phyloP scores from a whole-genome alignment of 1,140 invertebrate genomes.

The Triops cancriformis region DNA sequence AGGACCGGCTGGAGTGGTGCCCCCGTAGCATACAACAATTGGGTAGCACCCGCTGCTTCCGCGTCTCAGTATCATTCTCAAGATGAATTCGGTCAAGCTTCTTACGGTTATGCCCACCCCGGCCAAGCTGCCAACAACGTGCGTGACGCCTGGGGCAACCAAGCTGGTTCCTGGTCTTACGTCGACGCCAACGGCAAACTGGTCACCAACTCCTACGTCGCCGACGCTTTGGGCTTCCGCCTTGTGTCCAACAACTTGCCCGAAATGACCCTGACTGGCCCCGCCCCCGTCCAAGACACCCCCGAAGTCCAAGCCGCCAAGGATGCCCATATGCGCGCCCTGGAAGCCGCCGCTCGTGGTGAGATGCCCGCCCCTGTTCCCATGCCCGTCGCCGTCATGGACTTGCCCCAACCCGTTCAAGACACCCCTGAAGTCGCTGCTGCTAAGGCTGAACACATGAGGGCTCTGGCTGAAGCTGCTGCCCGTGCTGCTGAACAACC shows the following conservation, averaged over 20 bases:
- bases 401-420: slow-evolving; percentile 15
- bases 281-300: slow-evolving; percentile 17
- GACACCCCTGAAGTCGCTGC: slow-evolving; percentile 3
- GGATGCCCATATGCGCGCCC: background rate
- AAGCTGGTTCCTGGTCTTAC: slow-evolving; percentile 40
- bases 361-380: background rate
- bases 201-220: slow-evolving; percentile 38
- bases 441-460: slow-evolving; percentile 24
- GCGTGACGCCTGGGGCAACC: slow-evolving; percentile 36
- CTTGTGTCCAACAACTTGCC: slow-evolving; percentile 33
- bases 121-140: slow-evolving; percentile 32
- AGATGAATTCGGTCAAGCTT: slow-evolving; percentile 32
- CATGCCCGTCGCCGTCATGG: background rate
- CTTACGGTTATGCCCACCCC: slow-evolving; percentile 33
- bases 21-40: slow-evolving; percentile 19
- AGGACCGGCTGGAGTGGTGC: background rate
- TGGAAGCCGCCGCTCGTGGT: slow-evolving; percentile 12
- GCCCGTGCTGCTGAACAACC: slow-evolving; percentile 5
- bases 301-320: slow-evolving; percentile 18
- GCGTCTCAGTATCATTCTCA: slow-evolving; percentile 33
- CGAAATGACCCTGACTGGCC: slow-evolving; percentile 19
- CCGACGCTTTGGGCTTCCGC: slow-evolving; percentile 33
- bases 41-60: slow-evolving; percentile 20
- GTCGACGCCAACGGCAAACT: slow-evolving; percentile 37
- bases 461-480: slow-evolving; percentile 27